These are phyloP conservation scores for Drosophila tsacasi DNA, from an alignment of 1,140 invertebrate species.

Conservation along the genomic window DNA sequence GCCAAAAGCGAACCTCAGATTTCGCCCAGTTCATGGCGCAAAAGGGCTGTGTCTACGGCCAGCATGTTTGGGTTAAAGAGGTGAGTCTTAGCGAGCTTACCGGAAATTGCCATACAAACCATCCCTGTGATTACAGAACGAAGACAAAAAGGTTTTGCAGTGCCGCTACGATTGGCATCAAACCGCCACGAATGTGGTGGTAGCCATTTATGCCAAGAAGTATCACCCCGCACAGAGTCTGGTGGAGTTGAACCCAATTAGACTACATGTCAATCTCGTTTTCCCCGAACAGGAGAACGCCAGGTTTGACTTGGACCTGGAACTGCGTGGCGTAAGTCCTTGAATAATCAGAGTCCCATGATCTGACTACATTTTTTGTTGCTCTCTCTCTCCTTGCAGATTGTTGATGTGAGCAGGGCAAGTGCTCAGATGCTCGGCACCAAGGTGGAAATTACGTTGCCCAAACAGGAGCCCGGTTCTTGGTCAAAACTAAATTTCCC, in stretches of 20 bases:
- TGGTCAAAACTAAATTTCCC: conserved; percentile 93
- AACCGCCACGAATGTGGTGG: conserved; percentile 92
- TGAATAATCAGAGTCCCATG: conserved; percentile 58
- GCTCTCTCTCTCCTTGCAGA: conserved; percentile 85
- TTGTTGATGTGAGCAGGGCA: conserved; percentile 90
- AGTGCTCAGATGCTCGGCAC: conserved; percentile 93
- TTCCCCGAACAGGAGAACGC: conserved; percentile 92
- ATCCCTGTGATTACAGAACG: conserved; percentile 40
- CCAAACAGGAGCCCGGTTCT: conserved; percentile 92
- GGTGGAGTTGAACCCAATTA: conserved; percentile 94
- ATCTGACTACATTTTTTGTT: not conserved
- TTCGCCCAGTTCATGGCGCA: conserved; percentile 97
- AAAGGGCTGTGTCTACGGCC: conserved; percentile 92
- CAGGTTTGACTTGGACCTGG: conserved; percentile 92
- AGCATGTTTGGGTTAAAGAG: conserved; percentile 95
- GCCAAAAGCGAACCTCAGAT: conserved; percentile 96
- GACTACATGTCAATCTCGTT: conserved; percentile 90
- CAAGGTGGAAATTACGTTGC: conserved; percentile 98
- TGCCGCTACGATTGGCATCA: conserved; percentile 98
- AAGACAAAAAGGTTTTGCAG: conserved; percentile 86
- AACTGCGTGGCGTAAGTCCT: conserved; percentile 91
- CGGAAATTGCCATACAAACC: not conserved
- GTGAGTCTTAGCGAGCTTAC: conserved; percentile 76
- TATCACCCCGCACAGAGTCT: conserved; percentile 91
- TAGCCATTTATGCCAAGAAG: conserved; percentile 96